Percentiles rank a stretch among this genome's conserved stretches.
phyloP scores from a whole-genome alignment of 2,113 vertebrate genomes.

The Orycteropus afer region DNA sequence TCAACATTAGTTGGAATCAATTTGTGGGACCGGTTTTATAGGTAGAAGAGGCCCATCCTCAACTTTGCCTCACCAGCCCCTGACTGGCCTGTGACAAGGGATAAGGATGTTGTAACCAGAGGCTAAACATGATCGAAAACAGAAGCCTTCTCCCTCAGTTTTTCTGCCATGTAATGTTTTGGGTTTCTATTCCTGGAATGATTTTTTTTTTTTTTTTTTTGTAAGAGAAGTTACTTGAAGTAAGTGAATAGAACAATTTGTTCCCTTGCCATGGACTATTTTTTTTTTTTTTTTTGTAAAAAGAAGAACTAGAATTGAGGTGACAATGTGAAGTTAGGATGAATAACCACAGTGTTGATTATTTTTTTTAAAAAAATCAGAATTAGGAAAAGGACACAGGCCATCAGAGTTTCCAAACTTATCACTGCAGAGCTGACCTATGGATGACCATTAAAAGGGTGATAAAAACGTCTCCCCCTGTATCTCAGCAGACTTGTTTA shows the following conservation, averaged over 20 bases:
- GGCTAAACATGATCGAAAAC: too few relatives aligned
- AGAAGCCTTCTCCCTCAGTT: neutral
- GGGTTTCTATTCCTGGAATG: neutral
- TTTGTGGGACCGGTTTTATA: neutral
- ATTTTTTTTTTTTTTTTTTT: too few relatives aligned
- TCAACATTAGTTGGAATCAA: neutral
- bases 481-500: too few relatives aligned
- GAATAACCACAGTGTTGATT: neutral
- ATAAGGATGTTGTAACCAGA: fast-evolving
- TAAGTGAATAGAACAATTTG: too few relatives aligned
- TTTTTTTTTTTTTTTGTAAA: too few relatives aligned
- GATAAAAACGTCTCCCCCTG: fast-evolving
- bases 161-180: neutral
- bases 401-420: neutral
- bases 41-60: fast-evolving
- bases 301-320: neutral
- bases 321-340: neutral
- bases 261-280: too few relatives aligned
- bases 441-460: fast-evolving
- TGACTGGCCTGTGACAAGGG: fast-evolving
- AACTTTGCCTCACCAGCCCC: fast-evolving
- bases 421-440: fast-evolving
- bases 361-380: neutral
- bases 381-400: neutral
- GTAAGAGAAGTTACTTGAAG: too few relatives aligned